Percentiles rank a stretch among this genome's conserved stretches.
phyloP scores from a whole-genome alignment of 2,888 invertebrate genomes.

The Scaptomyza parva region DNA sequence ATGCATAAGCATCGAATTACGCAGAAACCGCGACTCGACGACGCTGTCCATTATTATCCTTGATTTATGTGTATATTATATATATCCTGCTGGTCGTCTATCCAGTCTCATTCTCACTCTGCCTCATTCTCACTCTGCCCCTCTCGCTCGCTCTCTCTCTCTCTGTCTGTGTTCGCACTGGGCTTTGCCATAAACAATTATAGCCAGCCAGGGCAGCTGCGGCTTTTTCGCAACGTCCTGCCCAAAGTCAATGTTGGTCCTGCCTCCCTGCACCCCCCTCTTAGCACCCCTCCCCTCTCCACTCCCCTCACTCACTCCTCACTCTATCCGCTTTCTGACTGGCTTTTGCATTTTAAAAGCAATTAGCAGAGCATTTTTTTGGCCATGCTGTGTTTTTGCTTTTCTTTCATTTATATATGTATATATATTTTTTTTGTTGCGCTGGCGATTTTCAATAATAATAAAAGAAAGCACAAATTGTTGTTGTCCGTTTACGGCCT shows the following conservation, averaged over 20 bases:
- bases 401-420: conserved; percentile 24
- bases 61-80: conserved; percentile 69
- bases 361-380: conserved; percentile 78
- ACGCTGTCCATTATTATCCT: conserved; percentile 77
- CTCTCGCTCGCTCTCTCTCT: conserved; percentile 24
- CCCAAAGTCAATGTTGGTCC: conserved; percentile 76
- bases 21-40: conserved; percentile 73
- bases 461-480: conserved; percentile 66
- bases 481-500: conserved; percentile 46
- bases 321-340: conserved; percentile 14
- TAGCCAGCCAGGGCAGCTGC: conserved; percentile 67
- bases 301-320: conserved; percentile 1
- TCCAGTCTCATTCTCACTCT: conserved; percentile 25
- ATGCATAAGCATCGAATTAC: conserved; percentile 79
- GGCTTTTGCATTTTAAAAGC: conserved; percentile 79
- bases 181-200: conserved; percentile 74
- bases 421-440: conserved; percentile 19
- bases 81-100: conserved; percentile 61
- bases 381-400: conserved; percentile 54
- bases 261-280: no score
- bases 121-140: conserved; percentile 25
- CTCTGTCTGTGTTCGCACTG: conserved; percentile 25
- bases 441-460: conserved; percentile 71
- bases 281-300: conserved; percentile 3
- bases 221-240: conserved; percentile 67